Conservation (phyloP, 2,113 vertebrate genomes). For the Thalassoma bifasciatum region DNA sequence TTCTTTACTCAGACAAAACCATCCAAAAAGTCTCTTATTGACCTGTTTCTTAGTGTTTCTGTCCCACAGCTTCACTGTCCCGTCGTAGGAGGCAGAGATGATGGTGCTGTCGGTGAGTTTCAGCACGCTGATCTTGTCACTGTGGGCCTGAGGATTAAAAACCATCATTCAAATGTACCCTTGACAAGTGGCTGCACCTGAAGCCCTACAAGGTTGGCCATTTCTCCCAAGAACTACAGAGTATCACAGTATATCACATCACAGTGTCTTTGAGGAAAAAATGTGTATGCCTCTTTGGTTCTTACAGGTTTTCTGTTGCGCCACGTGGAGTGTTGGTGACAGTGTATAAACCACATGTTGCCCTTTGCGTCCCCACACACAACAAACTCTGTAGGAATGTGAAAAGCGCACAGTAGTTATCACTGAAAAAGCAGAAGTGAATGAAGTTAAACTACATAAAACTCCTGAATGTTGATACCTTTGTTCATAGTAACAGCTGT, state of each 20-base stretch:
- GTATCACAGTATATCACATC: too few species aligned
- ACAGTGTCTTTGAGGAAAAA: not conserved
- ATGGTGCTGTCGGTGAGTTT: constrained; percentile 72
- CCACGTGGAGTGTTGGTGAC: constrained; percentile 47
- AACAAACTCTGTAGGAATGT: constrained; percentile 68
- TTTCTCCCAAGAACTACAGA: too few species aligned
- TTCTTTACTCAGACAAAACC: not conserved
- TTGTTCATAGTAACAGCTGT: constrained; percentile 67
- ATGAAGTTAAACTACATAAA: not conserved
- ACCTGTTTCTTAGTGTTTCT: constrained; percentile 82
- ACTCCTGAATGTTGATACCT: constrained; percentile 12
- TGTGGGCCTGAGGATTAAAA: constrained; percentile 73
- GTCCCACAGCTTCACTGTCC: constrained; percentile 84
- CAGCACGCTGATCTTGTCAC: constrained; percentile 77
- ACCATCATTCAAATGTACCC: not conserved
- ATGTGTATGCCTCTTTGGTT: not conserved
- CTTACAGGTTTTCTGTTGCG: constrained; percentile 61
- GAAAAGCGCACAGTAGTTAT: not conserved
- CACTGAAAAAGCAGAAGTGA: not conserved
- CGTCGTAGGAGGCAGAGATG: constrained; percentile 81
- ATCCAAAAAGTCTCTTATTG: not conserved
- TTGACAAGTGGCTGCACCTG: not conserved
- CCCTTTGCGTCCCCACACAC: constrained; percentile 81
- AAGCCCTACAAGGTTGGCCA: too few species aligned
- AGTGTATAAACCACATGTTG: constrained; percentile 80